A percentile compares a stretch with the other conserved stretches of the same genome.
Evolutionary conservation across 2,888 invertebrate genomes (phyloP).

Genomic region (Xestia rhomboidea): DNA sequence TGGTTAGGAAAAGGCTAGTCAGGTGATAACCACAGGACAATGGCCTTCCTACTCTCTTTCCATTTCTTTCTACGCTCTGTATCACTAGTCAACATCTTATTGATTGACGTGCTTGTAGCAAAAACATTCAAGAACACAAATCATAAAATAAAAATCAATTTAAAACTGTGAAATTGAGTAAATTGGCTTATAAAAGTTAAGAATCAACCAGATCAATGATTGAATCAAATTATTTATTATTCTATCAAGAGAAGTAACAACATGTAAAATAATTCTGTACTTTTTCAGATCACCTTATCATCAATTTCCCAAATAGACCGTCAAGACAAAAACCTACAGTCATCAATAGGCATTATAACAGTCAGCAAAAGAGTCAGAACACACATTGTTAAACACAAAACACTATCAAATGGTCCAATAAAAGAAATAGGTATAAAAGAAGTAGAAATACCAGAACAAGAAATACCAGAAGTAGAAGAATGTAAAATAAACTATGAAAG

Average conservation of each 20-base stretch:
- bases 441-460: not conserved
- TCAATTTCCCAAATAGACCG: constrained; percentile 50
- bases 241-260: not conserved
- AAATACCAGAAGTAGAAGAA: constrained; percentile 22
- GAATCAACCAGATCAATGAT: too few relatives aligned
- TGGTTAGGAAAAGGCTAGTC: too few relatives aligned
- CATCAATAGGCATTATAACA: constrained; percentile 38
- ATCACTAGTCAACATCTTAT: too few relatives aligned
- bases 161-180: too few relatives aligned
- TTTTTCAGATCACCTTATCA: constrained; percentile 52
- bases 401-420: not conserved
- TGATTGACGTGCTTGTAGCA: too few relatives aligned
- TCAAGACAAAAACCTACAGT: constrained; percentile 36
- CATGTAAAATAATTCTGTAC: not conserved
- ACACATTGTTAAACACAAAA: constrained; percentile 24
- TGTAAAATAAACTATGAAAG: constrained; percentile 26
- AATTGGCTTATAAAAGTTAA: too few relatives aligned
- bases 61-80: too few relatives aligned
- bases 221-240: too few relatives aligned
- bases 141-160: too few relatives aligned
- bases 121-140: too few relatives aligned
- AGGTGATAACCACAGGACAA: too few relatives aligned
- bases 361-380: constrained; percentile 49
- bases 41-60: too few relatives aligned
- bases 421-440: not conserved